Evolutionary conservation across 1,140 invertebrate species (phyloP), one percentile per base, ranked within the genome.

Genomic region (Heterodera schachtii): DNA sequence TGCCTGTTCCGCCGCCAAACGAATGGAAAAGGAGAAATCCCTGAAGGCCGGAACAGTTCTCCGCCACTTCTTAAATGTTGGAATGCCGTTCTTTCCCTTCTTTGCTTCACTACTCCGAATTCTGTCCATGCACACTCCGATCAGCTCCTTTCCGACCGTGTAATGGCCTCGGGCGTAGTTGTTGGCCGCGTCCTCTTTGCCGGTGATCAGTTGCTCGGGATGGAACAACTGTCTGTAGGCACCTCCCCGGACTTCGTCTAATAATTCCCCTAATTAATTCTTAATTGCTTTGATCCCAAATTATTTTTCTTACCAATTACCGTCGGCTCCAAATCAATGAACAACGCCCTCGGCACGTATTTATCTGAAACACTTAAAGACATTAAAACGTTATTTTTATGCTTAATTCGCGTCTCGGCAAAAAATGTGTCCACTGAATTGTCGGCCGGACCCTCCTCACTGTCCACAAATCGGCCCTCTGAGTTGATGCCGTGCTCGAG

Each of bases 131-230:
- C 95, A 94, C 41, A 94, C 88, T 85, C 95, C 94, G 8, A 95
- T 93, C 87, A 94, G 94, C 91, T 95, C 95, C 91, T 94, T 95
- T 80, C 94, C 94, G 88, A 95, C 94, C 78, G 94, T 95, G 92
- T 95, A 95, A 91, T 95, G 94, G 75, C 95, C 94, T 86, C 94
- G 92, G 52, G 94, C 94, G 86, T 95, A 86, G 60, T 95, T 95
- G 91, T 95, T 95, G 81, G 94, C 94, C 57, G 95, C 94, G 90
- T 95, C 95, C 91, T 95, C 94, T 89, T 93, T 93, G 5, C 93
- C 93, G 52, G 90, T 91, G 73, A 90, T 87, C 64, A 92, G 80
- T 73, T 90, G 88, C 71, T 91, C 90, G 2, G 90, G 91, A 78
- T 91, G 91, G 79, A 91, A 91, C 81, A 91, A 90, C 9, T 91